Evolutionary conservation across 2,113 vertebrate species (phyloP), one percentile per base, ranked within the genome.

Genomic region (Bungarus multicinctus): DNA sequence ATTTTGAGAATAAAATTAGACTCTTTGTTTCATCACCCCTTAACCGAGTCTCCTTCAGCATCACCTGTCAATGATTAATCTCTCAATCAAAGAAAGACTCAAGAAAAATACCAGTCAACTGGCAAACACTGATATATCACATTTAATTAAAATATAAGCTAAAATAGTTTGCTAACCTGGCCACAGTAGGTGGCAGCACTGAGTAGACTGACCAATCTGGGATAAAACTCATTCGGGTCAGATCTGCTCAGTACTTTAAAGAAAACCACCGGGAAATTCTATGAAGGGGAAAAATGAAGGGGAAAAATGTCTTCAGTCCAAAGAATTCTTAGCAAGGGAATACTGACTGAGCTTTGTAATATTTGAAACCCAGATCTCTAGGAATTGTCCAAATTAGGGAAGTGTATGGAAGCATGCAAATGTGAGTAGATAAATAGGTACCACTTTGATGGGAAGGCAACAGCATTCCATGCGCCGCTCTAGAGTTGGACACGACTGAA

Each of bases 401-500:
- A 74, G 30, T 14, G 3, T 69, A 69, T n/a, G 60, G 4, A n/a
- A 69, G 30, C 60, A 14, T 69, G 58, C 25, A 60, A 60, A 60
- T 60, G 58, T 60, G 58, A 60, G 3, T 60, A 60, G 58, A 60
- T 30, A 60, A 60, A 60, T 60, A 30, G 58, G 58, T 60, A 60
- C 58, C 58, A 60, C 1, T 60, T 60, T 12, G 12, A 1, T 64
- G 27, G 11, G 30, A 64, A n/a, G 11, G 27, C 30, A 64, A n/a
- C 60, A 64, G 27, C 0, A 1, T 64, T 64, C 10, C 12, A 11
- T 64, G 60, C 10, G 4, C 60, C 11, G 0, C 27, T 11, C 11
- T n/a, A n/a, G 27, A n/a, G 11, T n/a, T 1, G 11, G 11, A n/a
- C 1, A 64, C 4, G 1, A n/a, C 27, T 5, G 4, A 11, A 14